phyloP scores from a whole-genome alignment of 1,140 invertebrate genomes.

The Vanessa tameamea region DNA sequence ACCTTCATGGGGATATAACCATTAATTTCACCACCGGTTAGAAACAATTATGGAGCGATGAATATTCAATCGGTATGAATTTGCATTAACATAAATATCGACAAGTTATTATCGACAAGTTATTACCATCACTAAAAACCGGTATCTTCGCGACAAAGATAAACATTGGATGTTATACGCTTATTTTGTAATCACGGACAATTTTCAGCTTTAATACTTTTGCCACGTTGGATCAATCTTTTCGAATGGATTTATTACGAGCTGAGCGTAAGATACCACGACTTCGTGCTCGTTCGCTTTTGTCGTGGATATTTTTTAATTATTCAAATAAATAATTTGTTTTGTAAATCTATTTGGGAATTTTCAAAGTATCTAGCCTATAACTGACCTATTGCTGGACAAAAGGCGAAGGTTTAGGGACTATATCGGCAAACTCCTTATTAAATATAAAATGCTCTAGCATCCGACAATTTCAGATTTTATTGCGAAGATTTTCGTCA shows the following conservation, averaged over 20 bases:
- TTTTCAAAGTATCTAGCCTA: too few relatives aligned
- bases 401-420: too few relatives aligned
- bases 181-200: conserved; percentile 24
- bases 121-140: conserved; percentile 51
- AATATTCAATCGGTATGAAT: conserved; percentile 61
- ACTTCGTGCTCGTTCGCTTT: not conserved
- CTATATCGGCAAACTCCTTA: too few relatives aligned
- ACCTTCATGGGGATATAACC: conserved; percentile 29
- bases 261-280: not conserved
- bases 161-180: conserved; percentile 27
- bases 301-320: too few relatives aligned
- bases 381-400: too few relatives aligned
- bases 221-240: conserved; percentile 14
- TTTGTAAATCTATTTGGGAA: too few relatives aligned
- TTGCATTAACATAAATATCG: conserved; percentile 61
- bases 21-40: conserved; percentile 51
- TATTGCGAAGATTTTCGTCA: too few relatives aligned
- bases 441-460: too few relatives aligned
- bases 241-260: not conserved
- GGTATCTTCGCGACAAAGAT: conserved; percentile 51
- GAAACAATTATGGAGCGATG: conserved; percentile 59
- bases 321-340: too few relatives aligned
- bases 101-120: conserved; percentile 57
- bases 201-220: conserved; percentile 33
- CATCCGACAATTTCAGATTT: too few relatives aligned